Evolutionary conservation across 1,140 invertebrate genomes (phyloP).

Genomic region (Heliothis virescens): DNA sequence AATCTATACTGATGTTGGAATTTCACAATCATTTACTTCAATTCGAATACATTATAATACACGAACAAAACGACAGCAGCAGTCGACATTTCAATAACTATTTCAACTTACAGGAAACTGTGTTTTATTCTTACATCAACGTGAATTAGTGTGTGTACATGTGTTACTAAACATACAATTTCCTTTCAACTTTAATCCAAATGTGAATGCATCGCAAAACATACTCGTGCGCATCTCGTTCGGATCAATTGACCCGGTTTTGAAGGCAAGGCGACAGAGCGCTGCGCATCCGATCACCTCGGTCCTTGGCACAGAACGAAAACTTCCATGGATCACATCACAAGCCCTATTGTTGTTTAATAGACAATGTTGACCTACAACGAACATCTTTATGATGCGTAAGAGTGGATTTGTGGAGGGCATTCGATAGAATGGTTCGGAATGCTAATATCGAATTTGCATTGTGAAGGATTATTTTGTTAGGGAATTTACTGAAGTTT

Average conservation of each 20-base stretch:
- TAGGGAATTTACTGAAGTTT: neutral
- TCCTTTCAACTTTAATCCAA: conserved; percentile 29
- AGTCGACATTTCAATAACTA: neutral
- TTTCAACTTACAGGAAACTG: neutral
- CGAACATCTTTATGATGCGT: conserved; percentile 54
- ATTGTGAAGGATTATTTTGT: conserved; percentile 14
- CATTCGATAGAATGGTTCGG: conserved; percentile 38
- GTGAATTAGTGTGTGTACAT: neutral
- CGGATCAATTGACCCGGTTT: conserved; percentile 66
- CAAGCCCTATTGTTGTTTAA: conserved; percentile 71
- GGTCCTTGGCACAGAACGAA: conserved; percentile 76
- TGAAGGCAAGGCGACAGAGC: conserved; percentile 69
- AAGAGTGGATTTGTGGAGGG: conserved; percentile 49
- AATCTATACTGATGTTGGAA: neutral
- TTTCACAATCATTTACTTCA: neutral
- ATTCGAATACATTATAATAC: neutral
- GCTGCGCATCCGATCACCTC: conserved; percentile 65
- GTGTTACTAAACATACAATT: conserved; percentile 10
- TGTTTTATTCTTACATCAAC: conserved; percentile 7
- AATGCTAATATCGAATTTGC: conserved; percentile 41
- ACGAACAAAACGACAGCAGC: neutral
- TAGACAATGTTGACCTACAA: conserved; percentile 69
- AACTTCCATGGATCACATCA: conserved; percentile 76
- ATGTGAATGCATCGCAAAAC: conserved; percentile 19
- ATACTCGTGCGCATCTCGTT: conserved; percentile 50